These are phyloP conservation scores for Lysandra coridon DNA, from an alignment of 2,888 invertebrate species.

Conservation along the genomic window DNA sequence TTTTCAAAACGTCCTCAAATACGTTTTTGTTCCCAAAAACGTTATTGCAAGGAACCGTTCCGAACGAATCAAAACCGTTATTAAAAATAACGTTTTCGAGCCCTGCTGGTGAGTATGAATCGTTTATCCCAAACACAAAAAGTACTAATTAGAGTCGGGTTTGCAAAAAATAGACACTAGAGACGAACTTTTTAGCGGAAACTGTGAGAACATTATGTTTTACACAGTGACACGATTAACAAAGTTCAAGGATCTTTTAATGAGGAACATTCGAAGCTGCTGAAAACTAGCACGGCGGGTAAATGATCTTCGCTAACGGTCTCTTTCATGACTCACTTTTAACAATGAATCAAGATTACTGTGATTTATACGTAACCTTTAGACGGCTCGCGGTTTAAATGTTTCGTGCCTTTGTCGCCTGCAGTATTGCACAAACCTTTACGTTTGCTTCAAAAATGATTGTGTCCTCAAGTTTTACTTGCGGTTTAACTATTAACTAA, in stretches of 20 bases:
- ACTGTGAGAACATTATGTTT: not conserved
- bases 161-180: not conserved
- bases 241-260: constrained; percentile 42
- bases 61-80: no score
- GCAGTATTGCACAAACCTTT: not conserved
- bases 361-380: constrained; percentile 19
- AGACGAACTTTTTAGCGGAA: not conserved
- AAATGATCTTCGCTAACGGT: constrained; percentile 44
- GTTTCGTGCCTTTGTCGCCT: not conserved
- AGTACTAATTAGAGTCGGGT: not conserved
- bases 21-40: no score
- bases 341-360: constrained; percentile 21
- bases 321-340: not conserved
- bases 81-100: no score
- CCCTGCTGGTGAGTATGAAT: not conserved
- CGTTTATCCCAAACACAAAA: not conserved
- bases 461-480: no score
- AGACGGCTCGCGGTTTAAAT: not conserved
- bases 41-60: no score
- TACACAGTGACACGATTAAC: constrained; percentile 30
- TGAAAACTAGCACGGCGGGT: constrained; percentile 42
- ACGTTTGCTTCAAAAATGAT: not conserved
- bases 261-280: constrained; percentile 35
- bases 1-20: no score
- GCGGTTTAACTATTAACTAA: no score